These are phyloP conservation scores for Acleris sparsana DNA, from an alignment of 2,888 invertebrate species.

Conservation along the genomic window DNA sequence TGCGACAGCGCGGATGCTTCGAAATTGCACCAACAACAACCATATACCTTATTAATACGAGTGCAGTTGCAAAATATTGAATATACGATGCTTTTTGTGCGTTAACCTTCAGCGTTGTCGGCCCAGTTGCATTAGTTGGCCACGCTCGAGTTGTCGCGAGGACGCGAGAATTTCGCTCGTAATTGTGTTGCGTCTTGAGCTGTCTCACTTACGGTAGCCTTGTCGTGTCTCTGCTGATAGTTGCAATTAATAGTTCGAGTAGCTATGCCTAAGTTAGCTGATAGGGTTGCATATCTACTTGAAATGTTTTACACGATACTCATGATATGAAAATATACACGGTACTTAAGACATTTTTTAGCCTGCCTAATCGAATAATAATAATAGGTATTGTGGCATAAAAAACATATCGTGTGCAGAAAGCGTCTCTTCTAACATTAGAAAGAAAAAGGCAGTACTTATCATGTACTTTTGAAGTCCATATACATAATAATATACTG, in stretches of 20 bases:
- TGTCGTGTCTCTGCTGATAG: conserved; percentile 42
- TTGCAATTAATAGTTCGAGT: conserved; percentile 17
- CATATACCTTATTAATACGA: conserved; percentile 76
- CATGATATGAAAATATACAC: background rate
- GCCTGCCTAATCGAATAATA: too few species aligned
- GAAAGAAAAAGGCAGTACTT: too few species aligned
- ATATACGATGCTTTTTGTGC: conserved; percentile 69
- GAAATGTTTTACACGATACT: background rate
- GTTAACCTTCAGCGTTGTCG: conserved; percentile 76
- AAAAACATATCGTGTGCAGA: too few species aligned
- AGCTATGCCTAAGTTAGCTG: background rate
- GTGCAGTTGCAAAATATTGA: conserved; percentile 78
- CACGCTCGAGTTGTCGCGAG: conserved; percentile 76
- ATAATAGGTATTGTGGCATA: too few species aligned
- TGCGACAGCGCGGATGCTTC: conserved; percentile 80
- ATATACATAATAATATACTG: background rate
- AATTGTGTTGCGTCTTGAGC: conserved; percentile 17
- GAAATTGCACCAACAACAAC: conserved; percentile 70
- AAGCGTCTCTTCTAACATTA: too few species aligned
- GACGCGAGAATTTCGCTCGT: conserved; percentile 64
- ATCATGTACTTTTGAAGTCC: too few species aligned
- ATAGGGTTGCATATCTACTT: background rate
- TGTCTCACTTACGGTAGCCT: conserved; percentile 34
- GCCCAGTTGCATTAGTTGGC: conserved; percentile 76
- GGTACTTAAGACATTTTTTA: too few species aligned